These are phyloP conservation scores for Corythornis cristatus DNA, from an alignment of 2,113 vertebrate genomes.

Conservation along the genomic window DNA sequence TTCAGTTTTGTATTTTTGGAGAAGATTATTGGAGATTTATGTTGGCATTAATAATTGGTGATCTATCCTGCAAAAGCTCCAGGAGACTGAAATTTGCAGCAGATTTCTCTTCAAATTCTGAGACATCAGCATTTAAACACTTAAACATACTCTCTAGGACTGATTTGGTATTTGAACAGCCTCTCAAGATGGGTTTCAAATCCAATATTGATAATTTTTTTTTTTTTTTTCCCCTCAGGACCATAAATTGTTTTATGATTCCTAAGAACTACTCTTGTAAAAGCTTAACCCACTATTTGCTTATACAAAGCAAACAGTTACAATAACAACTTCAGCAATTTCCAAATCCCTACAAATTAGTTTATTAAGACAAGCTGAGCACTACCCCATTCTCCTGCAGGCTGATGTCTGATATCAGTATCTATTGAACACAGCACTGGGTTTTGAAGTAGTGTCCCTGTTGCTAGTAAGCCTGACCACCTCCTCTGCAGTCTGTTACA, in stretches of 20 bases:
- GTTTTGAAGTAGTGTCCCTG: neutral
- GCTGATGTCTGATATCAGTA: neutral
- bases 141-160: neutral
- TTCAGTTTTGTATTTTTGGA: neutral
- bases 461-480: neutral
- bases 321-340: neutral
- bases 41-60: neutral
- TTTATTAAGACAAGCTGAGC: neutral
- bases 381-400: neutral
- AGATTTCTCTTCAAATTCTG: neutral
- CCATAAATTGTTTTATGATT: neutral
- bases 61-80: neutral
- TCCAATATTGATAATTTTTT: neutral
- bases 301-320: neutral
- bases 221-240: neutral
- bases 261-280: neutral
- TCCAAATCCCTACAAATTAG: neutral
- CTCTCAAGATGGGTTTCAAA: conserved; percentile 10
- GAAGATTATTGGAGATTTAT: neutral
- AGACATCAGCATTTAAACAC: no score
- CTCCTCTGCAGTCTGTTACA: neutral
- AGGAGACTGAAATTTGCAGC: neutral
- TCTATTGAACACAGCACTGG: neutral
- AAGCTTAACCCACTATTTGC: neutral
- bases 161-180: neutral